Conservation (phyloP, 37 sponge, comb jelly and placozoan species). For the Cladorhizidae sp. region DNA sequence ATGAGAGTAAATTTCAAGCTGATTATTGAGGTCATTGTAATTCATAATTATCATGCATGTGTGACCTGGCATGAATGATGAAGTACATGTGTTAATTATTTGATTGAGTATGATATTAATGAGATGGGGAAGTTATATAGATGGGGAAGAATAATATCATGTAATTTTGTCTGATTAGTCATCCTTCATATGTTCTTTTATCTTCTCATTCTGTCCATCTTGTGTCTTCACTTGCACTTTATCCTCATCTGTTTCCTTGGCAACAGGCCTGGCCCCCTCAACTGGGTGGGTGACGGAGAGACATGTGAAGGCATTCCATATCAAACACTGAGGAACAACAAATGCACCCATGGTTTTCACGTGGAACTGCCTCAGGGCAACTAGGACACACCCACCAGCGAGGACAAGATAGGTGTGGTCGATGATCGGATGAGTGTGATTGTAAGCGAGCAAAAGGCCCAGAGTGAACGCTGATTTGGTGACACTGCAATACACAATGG, state of each 20-base stretch:
- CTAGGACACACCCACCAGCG: constrained; percentile 15
- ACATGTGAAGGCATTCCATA: constrained; percentile 9
- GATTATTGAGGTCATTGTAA: too few relatives aligned
- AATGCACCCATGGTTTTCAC: constrained; percentile 14
- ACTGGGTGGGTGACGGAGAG: constrained; percentile 12
- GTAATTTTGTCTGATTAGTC: not conserved
- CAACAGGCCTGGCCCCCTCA: not conserved
- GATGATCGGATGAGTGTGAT: not conserved
- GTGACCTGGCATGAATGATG: too few relatives aligned
- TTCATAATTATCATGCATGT: too few relatives aligned
- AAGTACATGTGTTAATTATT: too few relatives aligned
- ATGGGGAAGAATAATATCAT: too few relatives aligned
- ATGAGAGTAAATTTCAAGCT: too few relatives aligned
- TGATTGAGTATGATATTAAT: too few relatives aligned
- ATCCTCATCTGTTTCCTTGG: not conserved
- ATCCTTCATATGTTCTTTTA: not conserved
- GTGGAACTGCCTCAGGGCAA: not conserved
- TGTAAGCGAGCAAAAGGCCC: constrained; percentile 21
- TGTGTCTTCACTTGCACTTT: not conserved
- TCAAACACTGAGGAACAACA: constrained; percentile 14
- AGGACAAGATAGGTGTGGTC: constrained; percentile 26
- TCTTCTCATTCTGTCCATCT: not conserved
- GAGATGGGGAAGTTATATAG: too few relatives aligned
- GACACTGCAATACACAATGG: constrained; percentile 15
- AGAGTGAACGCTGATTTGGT: constrained; percentile 38